Percentiles rank a stretch among this genome's conserved stretches.
Evolutionary conservation across 2,888 invertebrate species (phyloP).

Genomic region (Galeopsomyia nigrocyanea): DNA sequence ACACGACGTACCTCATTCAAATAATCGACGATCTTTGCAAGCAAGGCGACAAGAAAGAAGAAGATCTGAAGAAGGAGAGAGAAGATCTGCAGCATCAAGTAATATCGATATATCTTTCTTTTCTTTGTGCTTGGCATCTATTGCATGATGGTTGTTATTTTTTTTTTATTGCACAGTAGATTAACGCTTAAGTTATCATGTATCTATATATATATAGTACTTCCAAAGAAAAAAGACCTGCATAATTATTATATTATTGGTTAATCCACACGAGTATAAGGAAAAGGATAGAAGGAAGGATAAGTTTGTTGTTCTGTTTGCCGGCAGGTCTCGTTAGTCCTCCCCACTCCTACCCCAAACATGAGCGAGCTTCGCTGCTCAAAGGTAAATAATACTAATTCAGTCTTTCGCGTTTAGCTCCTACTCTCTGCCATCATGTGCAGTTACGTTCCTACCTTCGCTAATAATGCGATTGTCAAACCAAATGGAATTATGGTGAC

Average conservation of each 20-base stretch:
- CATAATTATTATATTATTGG: constrained; percentile 7
- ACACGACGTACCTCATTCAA: constrained; percentile 69
- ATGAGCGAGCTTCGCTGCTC: constrained; percentile 73
- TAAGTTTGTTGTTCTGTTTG: constrained; percentile 64
- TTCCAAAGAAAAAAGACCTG: constrained; percentile 4
- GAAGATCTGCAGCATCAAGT: constrained; percentile 85
- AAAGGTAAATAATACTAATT: constrained; percentile 70
- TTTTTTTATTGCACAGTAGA: not conserved
- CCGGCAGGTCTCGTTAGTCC: constrained; percentile 68
- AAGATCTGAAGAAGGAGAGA: constrained; percentile 76
- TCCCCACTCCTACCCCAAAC: constrained; percentile 65
- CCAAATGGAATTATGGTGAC: not conserved
- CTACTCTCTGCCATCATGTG: not conserved
- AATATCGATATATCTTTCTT: constrained; percentile 47
- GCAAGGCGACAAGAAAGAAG: constrained; percentile 75
- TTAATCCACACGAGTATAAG: constrained; percentile 26
- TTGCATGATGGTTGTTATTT: constrained; percentile 19
- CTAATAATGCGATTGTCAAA: not conserved
- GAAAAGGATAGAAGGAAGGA: constrained; percentile 28
- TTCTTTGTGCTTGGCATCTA: not conserved
- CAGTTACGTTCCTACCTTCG: not conserved
- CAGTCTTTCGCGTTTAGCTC: constrained; percentile 14
- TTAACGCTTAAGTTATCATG: constrained; percentile 15
- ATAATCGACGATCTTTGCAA: constrained; percentile 76
- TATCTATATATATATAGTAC: constrained; percentile 11